phyloP scores from a whole-genome alignment of 1,140 invertebrate genomes.

The Macrobrachium rosenbergii region DNA sequence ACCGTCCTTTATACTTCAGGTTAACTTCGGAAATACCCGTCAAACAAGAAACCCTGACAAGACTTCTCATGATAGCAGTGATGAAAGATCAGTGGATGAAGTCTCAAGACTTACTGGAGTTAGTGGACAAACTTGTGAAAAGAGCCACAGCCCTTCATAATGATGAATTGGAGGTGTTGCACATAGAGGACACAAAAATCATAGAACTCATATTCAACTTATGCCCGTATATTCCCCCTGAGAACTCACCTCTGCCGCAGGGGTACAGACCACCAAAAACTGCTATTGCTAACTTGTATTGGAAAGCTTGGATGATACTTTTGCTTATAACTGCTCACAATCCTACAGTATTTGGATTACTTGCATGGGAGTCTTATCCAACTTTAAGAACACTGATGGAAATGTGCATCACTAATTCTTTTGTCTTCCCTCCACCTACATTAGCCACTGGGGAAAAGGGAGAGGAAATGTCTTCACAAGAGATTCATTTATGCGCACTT shows the following conservation, averaged over 20 bases:
- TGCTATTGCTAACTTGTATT: conserved; percentile 92
- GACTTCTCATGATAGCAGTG: conserved; percentile 85
- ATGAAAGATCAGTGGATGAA: conserved; percentile 79
- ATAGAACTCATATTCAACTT: conserved; percentile 92
- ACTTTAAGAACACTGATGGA: conserved; percentile 93
- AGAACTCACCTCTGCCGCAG: conserved; percentile 88
- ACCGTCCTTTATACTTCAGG: conserved; percentile 83
- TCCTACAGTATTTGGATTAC: conserved; percentile 86
- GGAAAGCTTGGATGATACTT: conserved; percentile 94
- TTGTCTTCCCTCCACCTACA: conserved; percentile 81
- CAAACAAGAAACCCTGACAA: conserved; percentile 83
- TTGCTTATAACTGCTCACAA: conserved; percentile 93
- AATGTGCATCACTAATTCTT: conserved; percentile 94
- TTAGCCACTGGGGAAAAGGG: conserved; percentile 75
- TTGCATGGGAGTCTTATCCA: conserved; percentile 93
- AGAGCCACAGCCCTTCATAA: conserved; percentile 82
- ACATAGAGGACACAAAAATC: conserved; percentile 86
- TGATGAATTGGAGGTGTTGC: conserved; percentile 72
- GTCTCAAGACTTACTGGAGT: conserved; percentile 86
- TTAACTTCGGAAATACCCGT: conserved; percentile 90
- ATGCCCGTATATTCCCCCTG: conserved; percentile 91
- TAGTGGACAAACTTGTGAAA: conserved; percentile 87
- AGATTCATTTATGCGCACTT: conserved; percentile 79
- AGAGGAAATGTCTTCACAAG: conserved; percentile 76
- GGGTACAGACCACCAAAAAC: conserved; percentile 89